Base-by-base conservation (phyloP, 2,113 vertebrate species). In the Apeltes quadracus region DNA sequence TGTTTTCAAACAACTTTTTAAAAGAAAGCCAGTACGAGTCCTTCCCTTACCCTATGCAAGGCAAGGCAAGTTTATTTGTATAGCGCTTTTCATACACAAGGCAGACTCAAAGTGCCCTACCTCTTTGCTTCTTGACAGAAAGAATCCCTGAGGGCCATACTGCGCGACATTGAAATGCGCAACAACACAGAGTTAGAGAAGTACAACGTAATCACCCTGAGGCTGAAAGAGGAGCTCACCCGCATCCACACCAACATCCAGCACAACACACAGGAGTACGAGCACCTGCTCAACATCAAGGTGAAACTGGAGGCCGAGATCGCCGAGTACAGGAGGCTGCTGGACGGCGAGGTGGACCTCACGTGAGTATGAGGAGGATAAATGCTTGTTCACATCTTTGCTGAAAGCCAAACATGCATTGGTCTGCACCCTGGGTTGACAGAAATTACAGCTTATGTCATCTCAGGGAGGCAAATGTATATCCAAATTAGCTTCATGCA, bases 241-340 rank as follows among this genome's bases (percentile, higher is more conserved):
- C 76, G 90, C 62, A 87, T 96, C 6, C 94, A 91, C 0, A 73
- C 32, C 0, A 93, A 96, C 69, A 93, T 95, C 46, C 92, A 92
- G 69, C 76, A 89, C 3, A 94, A 95, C 76, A 84, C 84, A 4
- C 87, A 80, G 0, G 94, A 97, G 4, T 96, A 96, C 39, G 93
- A 95, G 38, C 73, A 87, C 59, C 94, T 99, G 41, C 92, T 98
- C 25, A 94, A 96, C 89, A 93, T 98, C 91, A 99, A 98, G 90
- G 94, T 90, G 25, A 95, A 95, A 76, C 93, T 98, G 83, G 97
- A 99, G 92, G 95, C 95, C 25, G 97, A 99, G 91, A 99, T 98
- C 27, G 72, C 84, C n/a, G 96, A 96, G n/a, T 99, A 98, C 90
- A 91, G 95, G 75, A 90, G 92, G 83, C 95, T 99, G 71, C 92